Evolutionary conservation across 2,888 invertebrate genomes (phyloP).

Genomic region (Apodemia mormo): DNA sequence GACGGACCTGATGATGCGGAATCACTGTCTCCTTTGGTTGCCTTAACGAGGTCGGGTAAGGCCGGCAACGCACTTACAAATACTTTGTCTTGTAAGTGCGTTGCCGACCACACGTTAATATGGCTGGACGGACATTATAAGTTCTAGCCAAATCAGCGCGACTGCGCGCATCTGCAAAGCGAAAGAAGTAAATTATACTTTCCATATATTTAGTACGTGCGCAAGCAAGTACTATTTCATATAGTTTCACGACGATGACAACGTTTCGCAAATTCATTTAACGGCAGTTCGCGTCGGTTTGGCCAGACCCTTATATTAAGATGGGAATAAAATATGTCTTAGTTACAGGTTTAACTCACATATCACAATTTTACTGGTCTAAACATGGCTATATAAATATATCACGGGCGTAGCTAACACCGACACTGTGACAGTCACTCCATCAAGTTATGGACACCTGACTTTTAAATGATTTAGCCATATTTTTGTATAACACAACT

Average conservation of each 20-base stretch:
- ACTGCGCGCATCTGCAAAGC: not conserved
- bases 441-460: not conserved
- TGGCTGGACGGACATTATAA: not conserved
- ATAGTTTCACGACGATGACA: not conserved
- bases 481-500: too few species aligned
- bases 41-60: too few species aligned
- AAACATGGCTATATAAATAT: constrained; percentile 11
- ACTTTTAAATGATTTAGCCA: not conserved
- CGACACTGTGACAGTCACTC: not conserved
- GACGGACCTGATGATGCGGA: too few species aligned
- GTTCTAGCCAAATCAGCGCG: not conserved
- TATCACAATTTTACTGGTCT: constrained; percentile 18
- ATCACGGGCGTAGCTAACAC: constrained; percentile 3
- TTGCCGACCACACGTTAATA: not conserved
- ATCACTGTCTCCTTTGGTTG: too few species aligned
- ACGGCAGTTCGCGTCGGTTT: not conserved
- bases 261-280: not conserved
- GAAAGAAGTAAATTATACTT: not conserved
- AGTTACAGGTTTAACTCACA: not conserved
- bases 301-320: not conserved
- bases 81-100: too few species aligned
- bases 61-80: too few species aligned
- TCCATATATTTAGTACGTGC: not conserved
- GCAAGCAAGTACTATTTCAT: too few species aligned
- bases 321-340: constrained; percentile 10